phyloP scores from a whole-genome alignment of 2,888 invertebrate species.

The Scaptomyza tumidula region DNA sequence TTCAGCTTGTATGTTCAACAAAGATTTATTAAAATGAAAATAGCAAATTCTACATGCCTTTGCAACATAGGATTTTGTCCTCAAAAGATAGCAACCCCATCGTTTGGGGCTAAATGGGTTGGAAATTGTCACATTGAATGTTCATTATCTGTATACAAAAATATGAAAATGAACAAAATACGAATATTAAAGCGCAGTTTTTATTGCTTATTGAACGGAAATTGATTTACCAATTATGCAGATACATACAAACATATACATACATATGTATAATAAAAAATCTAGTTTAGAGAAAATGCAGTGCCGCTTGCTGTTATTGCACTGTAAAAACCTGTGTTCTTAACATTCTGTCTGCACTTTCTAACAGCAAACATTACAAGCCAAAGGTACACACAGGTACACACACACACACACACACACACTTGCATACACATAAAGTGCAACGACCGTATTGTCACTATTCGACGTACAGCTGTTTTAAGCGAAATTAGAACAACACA shows the following conservation, averaged over 20 bases:
- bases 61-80: neutral
- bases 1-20: neutral
- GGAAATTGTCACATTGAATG: neutral
- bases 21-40: neutral
- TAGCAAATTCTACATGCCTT: neutral
- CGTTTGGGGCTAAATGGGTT: neutral
- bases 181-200: neutral
- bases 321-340: slow-evolving; percentile 23
- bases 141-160: neutral
- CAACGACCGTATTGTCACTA: slow-evolving; percentile 20
- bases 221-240: slow-evolving; percentile 5
- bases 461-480: slow-evolving; percentile 42
- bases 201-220: slow-evolving; percentile 15
- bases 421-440: neutral
- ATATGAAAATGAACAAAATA: neutral
- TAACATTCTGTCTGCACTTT: slow-evolving; percentile 13
- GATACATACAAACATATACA: neutral
- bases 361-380: slow-evolving; percentile 2
- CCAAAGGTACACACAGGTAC: neutral
- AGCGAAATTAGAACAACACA: slow-evolving; percentile 2
- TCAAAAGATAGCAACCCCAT: neutral
- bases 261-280: neutral
- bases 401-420: neutral
- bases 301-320: slow-evolving; percentile 10
- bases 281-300: neutral